Evolutionary conservation across 2,888 invertebrate genomes (phyloP).

Genomic region (Lydus trimaculatus): DNA sequence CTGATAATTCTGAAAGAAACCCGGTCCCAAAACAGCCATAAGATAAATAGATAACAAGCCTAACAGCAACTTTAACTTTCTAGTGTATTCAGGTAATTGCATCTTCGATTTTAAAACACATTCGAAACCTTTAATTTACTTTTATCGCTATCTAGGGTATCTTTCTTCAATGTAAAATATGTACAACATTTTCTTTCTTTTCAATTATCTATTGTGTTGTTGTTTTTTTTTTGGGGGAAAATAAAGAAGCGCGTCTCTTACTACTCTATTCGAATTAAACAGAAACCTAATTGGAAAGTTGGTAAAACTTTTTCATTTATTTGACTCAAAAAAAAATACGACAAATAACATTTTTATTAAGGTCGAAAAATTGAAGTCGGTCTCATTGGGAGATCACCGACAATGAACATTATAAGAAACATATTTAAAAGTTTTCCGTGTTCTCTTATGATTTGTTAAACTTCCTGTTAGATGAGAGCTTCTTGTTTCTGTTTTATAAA

Average conservation of each 20-base stretch:
- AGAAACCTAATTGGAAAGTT: constrained; percentile 19
- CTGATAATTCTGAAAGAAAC: constrained; percentile 42
- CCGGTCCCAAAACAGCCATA: constrained; percentile 46
- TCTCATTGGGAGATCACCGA: constrained; percentile 16
- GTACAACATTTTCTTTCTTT: constrained; percentile 25
- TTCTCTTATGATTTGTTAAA: constrained; percentile 10
- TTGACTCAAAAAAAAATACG: neutral
- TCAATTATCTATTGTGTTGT: too few species aligned
- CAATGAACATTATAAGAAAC: constrained; percentile 21
- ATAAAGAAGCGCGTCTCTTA: constrained; percentile 20
- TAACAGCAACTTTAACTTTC: constrained; percentile 44
- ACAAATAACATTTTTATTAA: constrained; percentile 20
- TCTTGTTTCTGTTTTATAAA: constrained; percentile 17
- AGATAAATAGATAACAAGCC: constrained; percentile 53
- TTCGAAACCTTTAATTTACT: constrained; percentile 49
- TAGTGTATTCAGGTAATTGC: constrained; percentile 48
- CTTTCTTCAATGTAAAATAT: constrained; percentile 37
- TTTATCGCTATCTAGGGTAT: constrained; percentile 49
- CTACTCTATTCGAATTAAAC: constrained; percentile 20
- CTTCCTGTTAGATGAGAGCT: constrained; percentile 1
- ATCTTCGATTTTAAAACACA: constrained; percentile 51
- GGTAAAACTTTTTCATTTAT: constrained; percentile 26
- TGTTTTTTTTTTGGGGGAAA: constrained; percentile 3
- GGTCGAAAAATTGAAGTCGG: constrained; percentile 21
- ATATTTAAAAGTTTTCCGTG: constrained; percentile 23